phyloP scores from a whole-genome alignment of 2,113 vertebrate genomes.

The Passer domesticus region DNA sequence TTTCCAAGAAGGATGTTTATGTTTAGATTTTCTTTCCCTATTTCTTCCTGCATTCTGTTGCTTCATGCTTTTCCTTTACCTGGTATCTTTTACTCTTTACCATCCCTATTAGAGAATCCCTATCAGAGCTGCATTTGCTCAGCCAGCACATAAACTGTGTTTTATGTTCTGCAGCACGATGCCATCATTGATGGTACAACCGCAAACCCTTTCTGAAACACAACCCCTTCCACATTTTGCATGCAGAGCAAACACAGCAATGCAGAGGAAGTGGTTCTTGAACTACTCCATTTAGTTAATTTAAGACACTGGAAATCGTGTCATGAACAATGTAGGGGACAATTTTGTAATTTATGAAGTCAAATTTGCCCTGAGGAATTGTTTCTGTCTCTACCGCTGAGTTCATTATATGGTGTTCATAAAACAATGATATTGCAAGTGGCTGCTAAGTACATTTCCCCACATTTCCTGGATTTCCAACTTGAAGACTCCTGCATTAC shows the following conservation, averaged over 20 bases:
- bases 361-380: background rate
- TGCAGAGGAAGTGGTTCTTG: background rate
- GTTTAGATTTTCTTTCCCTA: background rate
- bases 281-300: background rate
- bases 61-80: background rate
- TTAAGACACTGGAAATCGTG: background rate
- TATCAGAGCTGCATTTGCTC: background rate
- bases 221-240: background rate
- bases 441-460: background rate
- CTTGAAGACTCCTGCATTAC: background rate
- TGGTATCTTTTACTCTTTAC: background rate
- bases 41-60: background rate
- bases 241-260: background rate
- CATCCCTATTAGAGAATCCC: background rate
- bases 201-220: background rate
- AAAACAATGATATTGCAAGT: background rate
- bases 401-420: background rate
- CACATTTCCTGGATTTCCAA: background rate
- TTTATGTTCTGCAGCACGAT: background rate
- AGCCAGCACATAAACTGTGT: background rate
- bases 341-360: background rate
- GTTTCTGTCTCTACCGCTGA: background rate
- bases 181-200: background rate
- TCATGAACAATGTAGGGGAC: background rate
- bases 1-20: background rate